Base-by-base conservation (phyloP, 2,888 invertebrate genomes). In the Thera obeliscata region DNA sequence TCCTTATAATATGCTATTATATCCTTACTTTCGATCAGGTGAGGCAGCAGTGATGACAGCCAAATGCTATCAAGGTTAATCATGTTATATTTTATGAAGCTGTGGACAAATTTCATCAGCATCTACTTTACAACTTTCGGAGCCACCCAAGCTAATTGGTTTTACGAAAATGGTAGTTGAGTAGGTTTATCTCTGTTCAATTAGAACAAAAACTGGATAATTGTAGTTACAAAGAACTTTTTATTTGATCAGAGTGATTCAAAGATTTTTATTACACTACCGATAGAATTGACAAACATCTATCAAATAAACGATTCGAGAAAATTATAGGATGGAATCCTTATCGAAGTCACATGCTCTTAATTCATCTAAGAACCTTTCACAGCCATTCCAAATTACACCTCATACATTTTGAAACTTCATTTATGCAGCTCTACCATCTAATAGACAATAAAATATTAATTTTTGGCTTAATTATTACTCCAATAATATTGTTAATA, bases 381-480 rank as follows among this genome's bases (percentile, higher is more conserved):
- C 69, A 69, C 69, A 69, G 69, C 69, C 69, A 64, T 69, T 65
- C 65, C 43, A 12, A 67, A 64, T 64, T 12, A 61, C 35, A 55
- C 22, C 48, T 55, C 46, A 50, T 49, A 63, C 11, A 62, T 56
- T 58, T 12, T n/a, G 35, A 46, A 46, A 52, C 54, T 61, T 49
- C 43, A 62, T 61, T 61, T 56, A 73, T 67, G 67, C 61, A 55
- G 33, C 33, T 64, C 72, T 63, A 70, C 61, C 64, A 38, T 35
- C 62, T 75, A 67, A 8, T 69, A 69, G 65, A 56, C 66, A n/a
- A 43, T 58, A 22, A 46, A 22, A 60, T 35, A 46, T 52, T 48
- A 9, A 63, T 54, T 11, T 43, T 57, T 33, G 52, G 35, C 50
- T 33, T 59, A 55, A 11, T 48, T 41, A 41, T n/a, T 33, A 55